These are phyloP conservation scores for Xanthia togata DNA, from an alignment of 2,888 invertebrate genomes.

Conservation along the genomic window DNA sequence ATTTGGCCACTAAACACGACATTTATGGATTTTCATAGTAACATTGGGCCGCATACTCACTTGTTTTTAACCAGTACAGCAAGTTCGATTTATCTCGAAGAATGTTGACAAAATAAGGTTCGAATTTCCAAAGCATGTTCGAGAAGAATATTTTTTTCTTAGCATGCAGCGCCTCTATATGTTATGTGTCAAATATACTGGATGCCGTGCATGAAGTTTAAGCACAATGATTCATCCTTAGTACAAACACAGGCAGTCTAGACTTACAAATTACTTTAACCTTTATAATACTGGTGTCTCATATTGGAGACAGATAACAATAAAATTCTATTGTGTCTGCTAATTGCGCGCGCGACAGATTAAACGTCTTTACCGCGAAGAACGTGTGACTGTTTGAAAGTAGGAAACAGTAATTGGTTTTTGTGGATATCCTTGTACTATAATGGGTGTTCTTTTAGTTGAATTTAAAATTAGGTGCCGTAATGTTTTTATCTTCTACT, in stretches of 20 bases:
- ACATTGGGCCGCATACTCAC: too few species aligned
- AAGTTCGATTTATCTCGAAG: too few species aligned
- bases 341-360: too few species aligned
- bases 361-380: constrained; percentile 2
- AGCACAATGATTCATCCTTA: constrained; percentile 19
- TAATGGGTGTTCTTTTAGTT: background rate
- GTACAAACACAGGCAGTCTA: constrained; percentile 39
- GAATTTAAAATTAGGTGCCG: background rate
- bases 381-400: constrained; percentile 48
- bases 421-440: constrained; percentile 2
- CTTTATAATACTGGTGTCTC: too few species aligned
- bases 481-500: background rate
- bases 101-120: too few species aligned
- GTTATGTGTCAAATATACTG: background rate
- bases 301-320: too few species aligned
- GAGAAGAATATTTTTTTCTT: too few species aligned
- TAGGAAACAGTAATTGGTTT: constrained; percentile 30
- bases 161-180: background rate
- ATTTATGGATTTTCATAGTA: too few species aligned
- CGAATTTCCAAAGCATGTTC: too few species aligned
- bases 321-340: too few species aligned
- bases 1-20: too few species aligned
- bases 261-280: constrained; percentile 52
- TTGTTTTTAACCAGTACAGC: too few species aligned
- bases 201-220: background rate